Evolutionary conservation across 2,888 invertebrate species (phyloP).

Genomic region (Xylota sylvarum): DNA sequence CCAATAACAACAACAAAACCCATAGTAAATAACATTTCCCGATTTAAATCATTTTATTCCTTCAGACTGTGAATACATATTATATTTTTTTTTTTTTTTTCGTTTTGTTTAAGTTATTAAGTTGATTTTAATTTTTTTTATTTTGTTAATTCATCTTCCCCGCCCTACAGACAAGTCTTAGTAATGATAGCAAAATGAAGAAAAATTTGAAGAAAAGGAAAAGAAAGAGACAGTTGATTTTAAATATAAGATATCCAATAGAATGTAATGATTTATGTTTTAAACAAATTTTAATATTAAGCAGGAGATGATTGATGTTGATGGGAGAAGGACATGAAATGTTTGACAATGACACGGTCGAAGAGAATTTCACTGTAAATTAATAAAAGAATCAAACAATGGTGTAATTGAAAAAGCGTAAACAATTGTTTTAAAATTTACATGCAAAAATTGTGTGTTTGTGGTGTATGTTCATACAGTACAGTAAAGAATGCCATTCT

Average conservation of each 20-base stretch:
- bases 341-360: background rate
- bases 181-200: conserved; percentile 26
- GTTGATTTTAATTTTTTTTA: conserved; percentile 33
- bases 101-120: conserved; percentile 5
- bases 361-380: conserved; percentile 32
- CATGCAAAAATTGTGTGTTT: background rate
- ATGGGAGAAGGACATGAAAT: background rate
- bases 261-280: conserved; percentile 48
- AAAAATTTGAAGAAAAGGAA: conserved; percentile 1
- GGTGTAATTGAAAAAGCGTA: background rate
- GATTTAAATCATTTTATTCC: conserved; percentile 7
- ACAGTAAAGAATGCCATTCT: background rate
- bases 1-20: conserved; percentile 38
- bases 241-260: conserved; percentile 46
- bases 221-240: conserved; percentile 28
- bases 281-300: conserved; percentile 33
- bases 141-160: conserved; percentile 13
- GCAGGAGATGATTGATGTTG: conserved; percentile 1
- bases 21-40: conserved; percentile 17
- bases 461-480: conserved; percentile 13
- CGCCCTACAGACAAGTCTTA: conserved; percentile 15
- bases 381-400: conserved; percentile 12
- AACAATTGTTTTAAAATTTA: conserved; percentile 7
- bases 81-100: conserved; percentile 2
- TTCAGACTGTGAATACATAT: conserved; percentile 50